Evolutionary conservation across 2,113 vertebrate genomes (phyloP), one percentile per base, ranked within the genome.

Genomic region (Corythornis madagascariensis): DNA sequence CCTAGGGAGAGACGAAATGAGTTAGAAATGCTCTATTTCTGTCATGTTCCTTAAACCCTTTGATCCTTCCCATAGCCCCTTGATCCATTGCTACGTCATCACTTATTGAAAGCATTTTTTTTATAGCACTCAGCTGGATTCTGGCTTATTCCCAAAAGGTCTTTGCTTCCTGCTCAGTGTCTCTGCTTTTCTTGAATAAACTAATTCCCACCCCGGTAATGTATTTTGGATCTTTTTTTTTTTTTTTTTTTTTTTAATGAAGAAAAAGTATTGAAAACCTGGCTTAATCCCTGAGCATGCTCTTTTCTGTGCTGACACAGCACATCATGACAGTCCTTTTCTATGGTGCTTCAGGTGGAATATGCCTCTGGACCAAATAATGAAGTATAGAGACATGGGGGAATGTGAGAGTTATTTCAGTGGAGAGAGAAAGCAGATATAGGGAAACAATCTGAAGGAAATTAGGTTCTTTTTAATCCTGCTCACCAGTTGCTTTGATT

Each of bases 1-100:
- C 53, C 50, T 75, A 61, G 19, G 38, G 52, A 92, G 17, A 75
- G 48, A 60, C 93, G 53, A 86, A 92, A 38, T 47, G 29, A 59
- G n/a, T 84, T 65, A 60, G 63, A 95, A 90, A 87, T 63, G 33
- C 33, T 90, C 73, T 93, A 81, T 90, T 94, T 95, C 74, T 90
- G 70, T 90, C 77, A 47, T 72, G 61, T 89, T 89, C 48, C 57
- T 89, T 78, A 92, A 94, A 86, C 35, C 20, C 77, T 95, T 89
- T 93, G 91, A 90, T 95, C 84, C 70, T 92, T 86, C 73, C 57
- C 94, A 82, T 71, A 89, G 43, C 60, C 80, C 83, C 73, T 94
- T 95, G 69, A 93, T 95, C 83, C 77, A 81, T 75, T 77, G 59
- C 48, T 78, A 67, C 65, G 65, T 92, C 77, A 93, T 74, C 33